Base-by-base conservation (phyloP, 2,888 invertebrate genomes). In the Tyria jacobaeae region DNA sequence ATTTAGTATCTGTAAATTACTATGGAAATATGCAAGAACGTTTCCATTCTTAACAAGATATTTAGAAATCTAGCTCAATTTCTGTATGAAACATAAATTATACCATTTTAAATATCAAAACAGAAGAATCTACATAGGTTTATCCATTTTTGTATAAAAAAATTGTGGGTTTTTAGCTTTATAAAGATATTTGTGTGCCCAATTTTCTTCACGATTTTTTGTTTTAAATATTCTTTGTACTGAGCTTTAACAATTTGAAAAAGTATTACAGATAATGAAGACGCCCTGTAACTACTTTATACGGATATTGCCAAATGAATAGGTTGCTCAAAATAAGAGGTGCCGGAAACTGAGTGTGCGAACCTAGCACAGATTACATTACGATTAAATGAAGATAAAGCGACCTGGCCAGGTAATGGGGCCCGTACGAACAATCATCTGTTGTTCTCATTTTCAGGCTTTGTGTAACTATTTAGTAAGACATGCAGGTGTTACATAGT, bases 341-440 rank as follows among this genome's bases (percentile, higher is more conserved):
- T 58, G 44, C 37, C 72, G 76, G 75, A 76, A 75, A 73, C 56
- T 51, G 62, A 62, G 66, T 76, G 76, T 76, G 76, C 65, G 76
- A 76, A 74, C 58, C 64, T 60, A 48, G 51, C 62, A 44, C 41
- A 58, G 55, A 72, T 70, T 72, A 66, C 34, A 61, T 56, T 61
- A 59, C 50, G 58, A 64, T 64, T 34, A 58, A 60, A 61, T 60
- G 39, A 44, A n/a, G 6, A 51, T 21, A 5, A 68, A 62, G 59
- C 44, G 39, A 54, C 34, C 57, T 57, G 2, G 34, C 27, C 57
- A 25, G 10, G 17, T 4, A 31, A 37, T 31, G 53, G 62, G 54
- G 15, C 34, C 61, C 44, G 62, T 62, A 62, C 41, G 44, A 27
- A 48, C 47, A 35, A 39, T 53, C 35, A 49, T 25, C n/a, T 49